A percentile compares a stretch with the other conserved stretches of the same genome.
Conservation (phyloP, 2,797 vertebrate species). For the Lerista edwardsae region DNA sequence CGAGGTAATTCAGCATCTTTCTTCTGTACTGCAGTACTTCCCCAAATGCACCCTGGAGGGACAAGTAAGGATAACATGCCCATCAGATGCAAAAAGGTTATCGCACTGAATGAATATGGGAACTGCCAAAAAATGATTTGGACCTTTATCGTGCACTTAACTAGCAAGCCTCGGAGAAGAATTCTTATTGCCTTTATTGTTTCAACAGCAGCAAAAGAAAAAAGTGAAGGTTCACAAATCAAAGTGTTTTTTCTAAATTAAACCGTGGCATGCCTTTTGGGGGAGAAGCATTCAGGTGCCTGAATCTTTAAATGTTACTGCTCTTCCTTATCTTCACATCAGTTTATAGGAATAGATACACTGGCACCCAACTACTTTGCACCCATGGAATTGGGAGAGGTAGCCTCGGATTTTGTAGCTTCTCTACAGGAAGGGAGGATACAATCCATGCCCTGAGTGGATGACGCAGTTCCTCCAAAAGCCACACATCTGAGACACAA, state of each 20-base stretch:
- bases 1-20: neutral
- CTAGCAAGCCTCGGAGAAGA: fast-evolving
- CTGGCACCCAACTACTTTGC: neutral
- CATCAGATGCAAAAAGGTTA: neutral
- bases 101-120: neutral
- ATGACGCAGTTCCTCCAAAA: neutral
- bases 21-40: neutral
- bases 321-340: neutral
- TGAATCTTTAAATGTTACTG: neutral
- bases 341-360: neutral
- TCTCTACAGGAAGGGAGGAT: neutral
- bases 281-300: neutral
- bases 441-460: neutral
- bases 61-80: neutral
- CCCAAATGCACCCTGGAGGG: neutral
- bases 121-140: neutral
- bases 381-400: neutral
- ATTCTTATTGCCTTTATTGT: constrained; percentile 26
- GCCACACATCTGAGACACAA: neutral
- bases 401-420: neutral
- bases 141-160: fast-evolving
- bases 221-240: neutral
- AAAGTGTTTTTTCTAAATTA: neutral
- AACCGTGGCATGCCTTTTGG: neutral
- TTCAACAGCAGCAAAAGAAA: neutral